Percentiles rank a stretch among this genome's conserved stretches.
Evolutionary conservation across 2,797 vertebrate species (phyloP).

Genomic region (Sparidentex hasta): DNA sequence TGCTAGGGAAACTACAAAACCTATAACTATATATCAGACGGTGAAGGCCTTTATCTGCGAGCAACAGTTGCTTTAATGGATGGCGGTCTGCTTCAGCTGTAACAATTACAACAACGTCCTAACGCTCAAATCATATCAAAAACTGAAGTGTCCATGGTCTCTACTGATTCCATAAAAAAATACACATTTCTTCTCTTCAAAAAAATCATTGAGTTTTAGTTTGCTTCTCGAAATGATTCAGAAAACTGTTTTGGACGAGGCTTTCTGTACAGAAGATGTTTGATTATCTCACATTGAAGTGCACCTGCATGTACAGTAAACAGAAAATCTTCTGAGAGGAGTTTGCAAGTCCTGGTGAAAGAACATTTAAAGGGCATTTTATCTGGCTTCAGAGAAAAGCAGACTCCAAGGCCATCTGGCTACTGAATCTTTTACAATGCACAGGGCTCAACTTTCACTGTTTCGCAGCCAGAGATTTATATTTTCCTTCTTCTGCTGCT

Average conservation of each 20-base stretch:
- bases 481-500: slow-evolving; percentile 33
- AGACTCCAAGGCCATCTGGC: slow-evolving; percentile 80
- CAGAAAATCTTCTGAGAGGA: neutral
- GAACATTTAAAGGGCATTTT: slow-evolving; percentile 62
- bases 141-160: neutral
- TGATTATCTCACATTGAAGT: neutral
- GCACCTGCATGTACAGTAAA: neutral
- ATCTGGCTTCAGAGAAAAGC: slow-evolving; percentile 71
- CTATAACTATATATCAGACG: slow-evolving; percentile 11
- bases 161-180: neutral
- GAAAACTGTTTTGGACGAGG: neutral
- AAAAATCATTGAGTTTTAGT: slow-evolving; percentile 1
- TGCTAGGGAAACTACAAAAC: slow-evolving; percentile 22
- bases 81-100: neutral
- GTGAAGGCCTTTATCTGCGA: slow-evolving; percentile 18
- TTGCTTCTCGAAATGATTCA: neutral
- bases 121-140: slow-evolving; percentile 1
- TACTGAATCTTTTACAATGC: slow-evolving; percentile 81
- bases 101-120: neutral
- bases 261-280: neutral
- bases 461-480: slow-evolving; percentile 45
- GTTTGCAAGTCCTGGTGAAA: slow-evolving; percentile 28
- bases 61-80: slow-evolving; percentile 24
- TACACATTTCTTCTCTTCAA: neutral
- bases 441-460: slow-evolving; percentile 52